Evolutionary conservation across 2,797 vertebrate species (phyloP), one percentile per base, ranked within the genome.

Genomic region (Acanthornis magna): DNA sequence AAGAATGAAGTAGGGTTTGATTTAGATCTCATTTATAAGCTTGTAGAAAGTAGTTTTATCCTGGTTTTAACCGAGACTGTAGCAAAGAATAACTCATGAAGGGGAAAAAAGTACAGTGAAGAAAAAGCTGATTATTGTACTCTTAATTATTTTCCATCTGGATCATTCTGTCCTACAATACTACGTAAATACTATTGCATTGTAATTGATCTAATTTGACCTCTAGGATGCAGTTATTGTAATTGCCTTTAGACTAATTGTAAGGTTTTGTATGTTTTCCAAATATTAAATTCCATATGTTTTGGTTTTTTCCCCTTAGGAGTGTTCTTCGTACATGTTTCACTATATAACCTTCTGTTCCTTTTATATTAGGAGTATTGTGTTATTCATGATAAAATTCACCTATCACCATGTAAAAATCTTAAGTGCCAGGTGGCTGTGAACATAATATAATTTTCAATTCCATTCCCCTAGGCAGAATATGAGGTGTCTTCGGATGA

Each of bases 401-500:
- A 45, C 36, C 19, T 72, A 14, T 40, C 61, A 50, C 86, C 47
- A 25, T 30, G 43, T 83, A 43, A 75, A 77, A 72, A 36, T 47
- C 13, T n/a, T 3, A 34, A 73, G 15, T 90, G 55, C 29, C 27
- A 67, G 43, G 27, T 63, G 88, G 22, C 45, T 73, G 48, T 84
- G 62, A 89, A 54, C 10, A 15, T 36, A 70, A 90, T 36, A 16
- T 32, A 34, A 75, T 88, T 75, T 68, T 84, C 32, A n/a, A 5
- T 90, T 89, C 93, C 66, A 45, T 75, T 88, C 48, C 36, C 48
- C 61, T 96, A 99, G 99, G 98, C 98, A 61, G 98, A 98, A 73
- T 99, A 99, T 92, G 98, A 99, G 96, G 98, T 99, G 70, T 98
- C 98, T 51, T 97, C 98, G 16, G 99, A 99, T 45, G 98, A 99